Evolutionary conservation across 1,140 invertebrate species (phyloP), one percentile per base, ranked within the genome.

Genomic region (Drosophila sp.): DNA sequence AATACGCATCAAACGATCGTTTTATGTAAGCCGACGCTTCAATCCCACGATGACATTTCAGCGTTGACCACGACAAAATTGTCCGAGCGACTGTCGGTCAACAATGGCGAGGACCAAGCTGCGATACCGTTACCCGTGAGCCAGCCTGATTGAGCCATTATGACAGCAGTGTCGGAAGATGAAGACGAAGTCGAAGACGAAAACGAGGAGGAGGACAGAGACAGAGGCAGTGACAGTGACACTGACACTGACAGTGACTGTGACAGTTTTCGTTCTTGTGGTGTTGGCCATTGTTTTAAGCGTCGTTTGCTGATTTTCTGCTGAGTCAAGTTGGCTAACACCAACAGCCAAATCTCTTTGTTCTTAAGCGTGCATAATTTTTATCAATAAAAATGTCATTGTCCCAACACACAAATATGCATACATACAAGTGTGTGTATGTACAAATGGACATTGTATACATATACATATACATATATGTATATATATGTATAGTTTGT

Each of bases 281-380:
- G 6, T 69, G 32, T 16, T 43, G 48, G 27, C 27, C 32, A 43
- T 74, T 74, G 72, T 74, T 74, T 74, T 70, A 70, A 70, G 66
- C 16, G 7, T 51, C 51, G 51, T 64, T 74, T 38, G 66, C 11
- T 54, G 27, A 71, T 77, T 81, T 86, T 86, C 11, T 86, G 81
- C 81, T 86, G 81, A 86, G 81, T 86, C 81, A 86, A 86, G 82
- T 86, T 81, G 82, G 72, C 78, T 77, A 82, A 82, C 80, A 78
- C 54, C n/a, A n/a, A 34, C 41, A 38, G 41, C 45, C 34, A 51
- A 46, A 59, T 62, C 46, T 63, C 48, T 64, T 78, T 86, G 82
- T 87, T 38, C 40, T 36, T 53, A 53, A 69, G 81, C 81, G 82
- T 86, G 70, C 81, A 86, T 86, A 86, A 86, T 86, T 87, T 87